A percentile compares a stretch with the other conserved stretches of the same genome.
Evolutionary conservation across 2,888 invertebrate species (phyloP).

Genomic region (Cephus spinipes): DNA sequence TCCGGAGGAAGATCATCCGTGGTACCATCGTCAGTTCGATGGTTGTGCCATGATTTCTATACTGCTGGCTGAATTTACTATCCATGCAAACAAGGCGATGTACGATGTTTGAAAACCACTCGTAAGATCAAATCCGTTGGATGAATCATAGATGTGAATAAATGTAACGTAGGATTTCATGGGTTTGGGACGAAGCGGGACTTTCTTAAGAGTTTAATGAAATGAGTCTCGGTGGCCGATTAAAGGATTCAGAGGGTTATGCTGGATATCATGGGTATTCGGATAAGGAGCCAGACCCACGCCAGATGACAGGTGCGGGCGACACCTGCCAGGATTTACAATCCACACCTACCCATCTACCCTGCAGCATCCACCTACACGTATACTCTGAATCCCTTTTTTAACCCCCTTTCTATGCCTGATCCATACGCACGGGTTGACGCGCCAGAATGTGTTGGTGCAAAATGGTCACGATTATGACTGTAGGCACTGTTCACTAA

Average conservation of each 20-base stretch:
- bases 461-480: neutral
- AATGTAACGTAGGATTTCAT: neutral
- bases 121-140: neutral
- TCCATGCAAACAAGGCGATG: neutral
- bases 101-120: neutral
- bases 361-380: neutral
- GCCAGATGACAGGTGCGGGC: slow-evolving; percentile 47
- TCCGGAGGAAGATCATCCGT: neutral
- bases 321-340: slow-evolving; percentile 56
- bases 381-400: neutral
- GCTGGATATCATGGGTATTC: slow-evolving; percentile 26
- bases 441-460: neutral
- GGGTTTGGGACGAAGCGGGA: neutral
- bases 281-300: slow-evolving; percentile 2
- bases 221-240: slow-evolving; percentile 6
- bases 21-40: neutral
- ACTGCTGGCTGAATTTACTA: no score
- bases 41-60: neutral
- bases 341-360: slow-evolving; percentile 28
- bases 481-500: neutral
- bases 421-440: neutral
- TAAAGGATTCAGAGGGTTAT: slow-evolving; percentile 24
- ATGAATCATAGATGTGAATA: neutral
- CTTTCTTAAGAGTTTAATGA: neutral
- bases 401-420: neutral